Percentiles rank a stretch among this genome's conserved stretches.
Conservation (phyloP, 2,797 vertebrate species). For the Aotus griseimembra region DNA sequence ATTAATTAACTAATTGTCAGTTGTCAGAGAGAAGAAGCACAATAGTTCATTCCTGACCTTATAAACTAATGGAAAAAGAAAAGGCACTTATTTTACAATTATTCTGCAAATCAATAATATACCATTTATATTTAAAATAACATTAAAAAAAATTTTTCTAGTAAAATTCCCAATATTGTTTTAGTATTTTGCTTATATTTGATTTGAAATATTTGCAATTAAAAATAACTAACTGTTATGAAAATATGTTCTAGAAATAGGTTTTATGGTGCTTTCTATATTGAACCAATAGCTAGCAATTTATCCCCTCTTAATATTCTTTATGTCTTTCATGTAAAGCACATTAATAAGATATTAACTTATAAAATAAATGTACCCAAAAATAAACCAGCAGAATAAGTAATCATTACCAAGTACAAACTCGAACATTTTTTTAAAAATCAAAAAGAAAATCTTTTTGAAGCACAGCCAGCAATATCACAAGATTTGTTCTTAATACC, state of each 20-base stretch:
- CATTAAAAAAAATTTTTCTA: not conserved
- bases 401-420: slow-evolving; percentile 22
- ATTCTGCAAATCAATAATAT: not conserved
- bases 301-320: slow-evolving; percentile 12
- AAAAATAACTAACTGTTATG: not conserved
- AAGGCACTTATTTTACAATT: not conserved
- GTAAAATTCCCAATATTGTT: not conserved
- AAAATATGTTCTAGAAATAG: not conserved
- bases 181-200: not conserved
- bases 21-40: not conserved
- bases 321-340: not conserved
- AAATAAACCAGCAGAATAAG: not conserved
- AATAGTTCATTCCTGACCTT: not conserved
- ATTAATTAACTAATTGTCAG: not conserved
- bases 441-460: slow-evolving; percentile 35
- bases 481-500: slow-evolving; percentile 77
- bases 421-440: slow-evolving; percentile 31
- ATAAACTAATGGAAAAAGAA: not conserved
- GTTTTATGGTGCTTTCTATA: not conserved
- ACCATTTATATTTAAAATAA: not conserved
- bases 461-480: slow-evolving; percentile 72
- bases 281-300: not conserved
- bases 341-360: not conserved
- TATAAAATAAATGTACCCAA: slow-evolving; percentile 15
- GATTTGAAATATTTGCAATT: not conserved